These are phyloP conservation scores for Hypena proboscidalis DNA, from an alignment of 2,888 invertebrate species.

Conservation along the genomic window DNA sequence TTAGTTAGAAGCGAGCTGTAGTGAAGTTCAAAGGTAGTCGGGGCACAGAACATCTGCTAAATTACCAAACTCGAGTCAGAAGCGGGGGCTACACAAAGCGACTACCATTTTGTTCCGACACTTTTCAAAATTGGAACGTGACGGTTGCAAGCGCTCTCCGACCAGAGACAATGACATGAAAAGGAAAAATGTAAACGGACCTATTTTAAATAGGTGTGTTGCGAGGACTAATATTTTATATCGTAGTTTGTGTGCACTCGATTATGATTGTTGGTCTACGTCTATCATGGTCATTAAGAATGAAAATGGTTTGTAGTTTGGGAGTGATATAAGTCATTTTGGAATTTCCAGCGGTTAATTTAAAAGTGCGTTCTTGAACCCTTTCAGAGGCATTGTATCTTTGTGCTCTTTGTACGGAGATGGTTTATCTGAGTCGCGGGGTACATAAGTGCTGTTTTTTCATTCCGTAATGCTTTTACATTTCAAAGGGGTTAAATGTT, in stretches of 20 bases:
- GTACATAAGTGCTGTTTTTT: conserved; percentile 86
- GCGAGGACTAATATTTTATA: conserved; percentile 73
- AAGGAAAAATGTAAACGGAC: conserved; percentile 85
- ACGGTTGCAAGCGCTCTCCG: conserved; percentile 83
- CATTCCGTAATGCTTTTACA: conserved; percentile 86
- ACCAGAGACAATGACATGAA: conserved; percentile 84
- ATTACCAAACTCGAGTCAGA: conserved; percentile 72
- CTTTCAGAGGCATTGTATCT: conserved; percentile 86
- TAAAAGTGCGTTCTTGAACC: conserved; percentile 86
- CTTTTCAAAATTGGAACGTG: conserved; percentile 86
- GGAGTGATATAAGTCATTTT: conserved; percentile 58
- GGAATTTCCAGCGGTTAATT: conserved; percentile 72
- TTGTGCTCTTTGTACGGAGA: conserved; percentile 85
- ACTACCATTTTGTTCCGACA: conserved; percentile 85
- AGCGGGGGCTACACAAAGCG: conserved; percentile 76
- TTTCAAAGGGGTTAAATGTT: conserved; percentile 85
- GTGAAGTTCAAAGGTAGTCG: conserved; percentile 68
- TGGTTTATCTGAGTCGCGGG: conserved; percentile 84
- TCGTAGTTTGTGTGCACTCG: conserved; percentile 51
- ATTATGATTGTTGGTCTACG: conserved; percentile 43
- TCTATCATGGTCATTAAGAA: conserved; percentile 41
- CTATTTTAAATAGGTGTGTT: conserved; percentile 80
- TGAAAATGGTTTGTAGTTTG: conserved; percentile 52
- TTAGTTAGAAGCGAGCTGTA: conserved; percentile 43
- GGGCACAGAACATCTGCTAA: conserved; percentile 73